Percentiles rank a stretch among this genome's conserved stretches.
These are phyloP conservation scores for Meloidogyne chitwoodi DNA, from an alignment of 1,140 invertebrate genomes.

Conservation along the genomic window DNA sequence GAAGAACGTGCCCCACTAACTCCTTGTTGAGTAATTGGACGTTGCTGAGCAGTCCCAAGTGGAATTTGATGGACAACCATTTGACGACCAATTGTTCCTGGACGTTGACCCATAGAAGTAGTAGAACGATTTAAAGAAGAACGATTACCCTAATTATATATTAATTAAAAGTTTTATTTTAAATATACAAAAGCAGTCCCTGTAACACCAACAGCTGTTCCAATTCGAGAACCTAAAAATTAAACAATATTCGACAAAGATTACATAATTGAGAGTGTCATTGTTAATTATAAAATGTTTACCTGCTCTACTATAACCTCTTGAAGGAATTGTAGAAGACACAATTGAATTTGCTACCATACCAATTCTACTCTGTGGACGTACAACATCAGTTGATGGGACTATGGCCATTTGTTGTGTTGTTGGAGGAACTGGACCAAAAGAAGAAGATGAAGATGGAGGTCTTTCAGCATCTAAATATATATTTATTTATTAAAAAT, in stretches of 20 bases:
- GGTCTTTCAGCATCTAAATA: conserved; percentile 33
- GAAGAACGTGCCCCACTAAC: conserved; percentile 11
- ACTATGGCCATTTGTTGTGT: neutral
- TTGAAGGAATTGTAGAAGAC: neutral
- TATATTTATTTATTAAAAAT: neutral
- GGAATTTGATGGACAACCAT: neutral
- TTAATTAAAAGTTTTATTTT: neutral
- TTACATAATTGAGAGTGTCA: too few species aligned
- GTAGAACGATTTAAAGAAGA: neutral
- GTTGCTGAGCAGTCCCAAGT: neutral
- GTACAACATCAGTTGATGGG: neutral
- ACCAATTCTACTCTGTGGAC: conserved; percentile 16
- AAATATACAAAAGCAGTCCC: neutral
- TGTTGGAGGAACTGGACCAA: neutral
- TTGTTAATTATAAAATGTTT: too few species aligned
- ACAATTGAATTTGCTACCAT: conserved; percentile 1
- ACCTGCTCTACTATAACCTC: neutral
- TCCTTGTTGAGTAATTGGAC: conserved; percentile 39
- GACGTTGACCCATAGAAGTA: neutral
- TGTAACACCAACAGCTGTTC: neutral
- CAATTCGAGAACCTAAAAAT: neutral
- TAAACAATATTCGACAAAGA: too few species aligned
- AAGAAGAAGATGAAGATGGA: neutral
- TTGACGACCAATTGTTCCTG: conserved; percentile 2
- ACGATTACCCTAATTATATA: conserved; percentile 12